phyloP scores from a whole-genome alignment of 2,797 vertebrate genomes.

The Eulemur mongoz region DNA sequence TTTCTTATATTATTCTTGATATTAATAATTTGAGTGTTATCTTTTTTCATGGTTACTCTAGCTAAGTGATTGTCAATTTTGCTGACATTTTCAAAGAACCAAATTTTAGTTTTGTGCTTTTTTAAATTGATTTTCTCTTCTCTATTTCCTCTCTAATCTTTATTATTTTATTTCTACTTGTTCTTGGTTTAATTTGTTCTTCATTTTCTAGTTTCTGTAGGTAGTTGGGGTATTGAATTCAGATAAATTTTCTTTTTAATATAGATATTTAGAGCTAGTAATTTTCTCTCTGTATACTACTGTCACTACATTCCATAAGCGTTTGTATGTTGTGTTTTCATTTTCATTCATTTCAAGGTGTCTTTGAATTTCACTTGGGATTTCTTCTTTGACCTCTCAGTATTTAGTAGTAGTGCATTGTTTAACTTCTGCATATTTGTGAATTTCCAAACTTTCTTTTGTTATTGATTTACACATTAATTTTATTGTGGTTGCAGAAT shows the following conservation, averaged over 20 bases:
- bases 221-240: neutral
- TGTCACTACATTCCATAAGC: neutral
- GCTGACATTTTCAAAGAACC: neutral
- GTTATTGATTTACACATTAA: neutral
- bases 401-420: neutral
- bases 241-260: neutral
- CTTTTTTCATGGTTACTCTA: neutral
- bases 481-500: neutral
- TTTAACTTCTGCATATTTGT: neutral
- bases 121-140: neutral
- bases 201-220: neutral
- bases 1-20: no score
- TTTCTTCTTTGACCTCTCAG: neutral
- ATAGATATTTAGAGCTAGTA: neutral
- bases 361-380: neutral
- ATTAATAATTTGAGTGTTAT: no score
- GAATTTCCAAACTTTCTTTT: neutral
- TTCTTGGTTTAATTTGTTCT: neutral
- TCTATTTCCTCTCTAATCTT: neutral
- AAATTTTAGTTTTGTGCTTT: neutral
- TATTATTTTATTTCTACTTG: neutral
- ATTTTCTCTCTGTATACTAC: neutral
- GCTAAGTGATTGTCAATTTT: neutral
- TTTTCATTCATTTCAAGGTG: neutral
- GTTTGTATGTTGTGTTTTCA: neutral